Evolutionary conservation across 2,113 vertebrate genomes (phyloP), one percentile per base, ranked within the genome.

Genomic region (Pleuronectes platessa): DNA sequence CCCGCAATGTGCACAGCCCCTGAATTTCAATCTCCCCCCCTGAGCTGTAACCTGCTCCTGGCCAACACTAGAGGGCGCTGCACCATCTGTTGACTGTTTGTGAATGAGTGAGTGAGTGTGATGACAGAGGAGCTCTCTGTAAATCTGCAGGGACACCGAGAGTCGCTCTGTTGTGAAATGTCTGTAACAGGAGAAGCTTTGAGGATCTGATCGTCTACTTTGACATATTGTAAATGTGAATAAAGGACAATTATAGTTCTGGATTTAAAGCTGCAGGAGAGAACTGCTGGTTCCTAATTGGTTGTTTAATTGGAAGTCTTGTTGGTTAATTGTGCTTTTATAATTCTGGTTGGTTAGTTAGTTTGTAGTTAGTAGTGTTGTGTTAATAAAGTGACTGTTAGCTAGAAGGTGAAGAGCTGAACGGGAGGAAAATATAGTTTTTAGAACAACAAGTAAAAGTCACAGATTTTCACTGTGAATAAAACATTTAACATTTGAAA

Each of bases 41-140:
- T 15, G 45, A 49, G 58, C 31, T 27, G 2, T 47, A 4, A 10
- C 31, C 5, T 62, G 71, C 71, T 79, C 20, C 71, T 51, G 31
- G 11, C 35, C 4, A 18, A 75, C 89, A 88, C 77, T 66, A 85
- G 89, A 79, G 80, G 89, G 89, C 0, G 86, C 84, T 84, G 61
- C 64, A 27, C 77, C 80, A 35, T 74, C 35, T 84, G 70, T 42
- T 72, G 23, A 58, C 23, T 35, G 67, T 78, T 61, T 67, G 78
- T 78, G 68, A 81, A 53, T 71, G 73, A 23, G 5, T 31, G 31
- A 31, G 27, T 6, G 27, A 31, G 60, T 24, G 54, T 23, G 54
- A 24, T 56, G 54, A 56, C 21, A 14, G 21, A 54, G 18, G 17
- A 31, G 31, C 31, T 31, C 31, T 6, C 5, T 31, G 6, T 31